Evolutionary conservation across 2,888 invertebrate genomes (phyloP).

Genomic region (Ectobius pallidus): DNA sequence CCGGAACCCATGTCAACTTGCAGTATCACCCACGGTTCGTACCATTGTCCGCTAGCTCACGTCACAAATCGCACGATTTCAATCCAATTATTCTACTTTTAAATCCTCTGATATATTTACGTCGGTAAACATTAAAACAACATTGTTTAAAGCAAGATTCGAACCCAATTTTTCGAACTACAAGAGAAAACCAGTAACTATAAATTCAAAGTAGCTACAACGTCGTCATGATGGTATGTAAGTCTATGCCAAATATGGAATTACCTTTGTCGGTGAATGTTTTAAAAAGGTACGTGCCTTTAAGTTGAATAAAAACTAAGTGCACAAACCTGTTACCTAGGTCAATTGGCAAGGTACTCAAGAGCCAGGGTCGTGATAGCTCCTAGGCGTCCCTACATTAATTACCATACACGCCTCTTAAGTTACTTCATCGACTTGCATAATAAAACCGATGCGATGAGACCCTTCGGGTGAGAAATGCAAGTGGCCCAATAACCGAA

Average conservation of each 20-base stretch:
- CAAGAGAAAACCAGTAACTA: neutral
- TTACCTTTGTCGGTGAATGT: neutral
- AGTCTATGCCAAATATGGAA: neutral
- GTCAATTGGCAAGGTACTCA: neutral
- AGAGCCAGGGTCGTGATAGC: neutral
- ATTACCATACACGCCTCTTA: neutral
- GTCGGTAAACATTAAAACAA: no score
- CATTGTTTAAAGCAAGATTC: neutral
- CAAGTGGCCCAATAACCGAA: constrained; percentile 1
- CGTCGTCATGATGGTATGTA: neutral
- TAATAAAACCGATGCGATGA: neutral
- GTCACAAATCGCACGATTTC: no score
- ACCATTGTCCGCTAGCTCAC: no score
- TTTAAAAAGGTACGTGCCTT: no score
- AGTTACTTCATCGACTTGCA: neutral
- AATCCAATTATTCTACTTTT: no score
- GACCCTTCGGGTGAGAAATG: neutral
- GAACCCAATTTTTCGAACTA: neutral
- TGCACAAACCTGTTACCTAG: constrained; percentile 6
- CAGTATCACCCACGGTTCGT: no score
- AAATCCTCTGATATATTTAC: no score
- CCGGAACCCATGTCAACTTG: no score
- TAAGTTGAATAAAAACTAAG: no score
- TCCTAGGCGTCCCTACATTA: neutral
- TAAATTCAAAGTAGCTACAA: neutral